Percentiles rank a stretch among this genome's conserved stretches.
Evolutionary conservation across 1,140 invertebrate genomes (phyloP).

Genomic region (Venturia canescens): DNA sequence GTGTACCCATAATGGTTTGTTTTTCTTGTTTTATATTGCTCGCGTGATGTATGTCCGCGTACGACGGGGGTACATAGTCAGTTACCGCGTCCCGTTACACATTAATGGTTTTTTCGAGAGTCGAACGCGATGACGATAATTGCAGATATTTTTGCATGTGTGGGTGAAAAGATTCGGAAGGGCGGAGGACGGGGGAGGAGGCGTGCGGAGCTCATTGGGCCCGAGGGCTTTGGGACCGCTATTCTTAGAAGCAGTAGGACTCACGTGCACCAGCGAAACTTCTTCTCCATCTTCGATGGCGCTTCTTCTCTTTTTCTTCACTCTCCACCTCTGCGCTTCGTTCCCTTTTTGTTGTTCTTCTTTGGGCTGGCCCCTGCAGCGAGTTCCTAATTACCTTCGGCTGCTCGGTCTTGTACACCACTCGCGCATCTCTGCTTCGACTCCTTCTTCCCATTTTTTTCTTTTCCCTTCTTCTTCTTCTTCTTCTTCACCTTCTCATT

Average conservation of each 20-base stretch:
- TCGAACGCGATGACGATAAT: slow-evolving; percentile 45
- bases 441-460: slow-evolving; percentile 34
- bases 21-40: not conserved
- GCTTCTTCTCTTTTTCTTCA: slow-evolving; percentile 28
- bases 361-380: slow-evolving; percentile 46
- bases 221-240: slow-evolving; percentile 62
- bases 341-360: slow-evolving; percentile 38
- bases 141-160: slow-evolving; percentile 48
- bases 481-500: slow-evolving; percentile 29
- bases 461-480: slow-evolving; percentile 32
- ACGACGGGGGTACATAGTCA: slow-evolving; percentile 1
- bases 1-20: not conserved
- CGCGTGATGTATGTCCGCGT: slow-evolving; percentile 4
- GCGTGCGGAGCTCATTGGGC: slow-evolving; percentile 57
- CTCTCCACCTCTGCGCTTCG: slow-evolving; percentile 33
- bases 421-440: slow-evolving; percentile 30
- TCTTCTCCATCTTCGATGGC: slow-evolving; percentile 28
- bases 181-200: slow-evolving; percentile 48
- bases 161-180: slow-evolving; percentile 33
- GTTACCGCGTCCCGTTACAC: slow-evolving; percentile 32
- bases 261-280: slow-evolving; percentile 27
- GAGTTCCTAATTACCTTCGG: slow-evolving; percentile 54
- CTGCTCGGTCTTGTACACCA: slow-evolving; percentile 34
- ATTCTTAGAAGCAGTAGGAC: slow-evolving; percentile 37
- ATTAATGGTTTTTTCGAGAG: slow-evolving; percentile 39